Evolutionary conservation across 2,888 invertebrate genomes (phyloP).

Genomic region (Ochropleura plecta): DNA sequence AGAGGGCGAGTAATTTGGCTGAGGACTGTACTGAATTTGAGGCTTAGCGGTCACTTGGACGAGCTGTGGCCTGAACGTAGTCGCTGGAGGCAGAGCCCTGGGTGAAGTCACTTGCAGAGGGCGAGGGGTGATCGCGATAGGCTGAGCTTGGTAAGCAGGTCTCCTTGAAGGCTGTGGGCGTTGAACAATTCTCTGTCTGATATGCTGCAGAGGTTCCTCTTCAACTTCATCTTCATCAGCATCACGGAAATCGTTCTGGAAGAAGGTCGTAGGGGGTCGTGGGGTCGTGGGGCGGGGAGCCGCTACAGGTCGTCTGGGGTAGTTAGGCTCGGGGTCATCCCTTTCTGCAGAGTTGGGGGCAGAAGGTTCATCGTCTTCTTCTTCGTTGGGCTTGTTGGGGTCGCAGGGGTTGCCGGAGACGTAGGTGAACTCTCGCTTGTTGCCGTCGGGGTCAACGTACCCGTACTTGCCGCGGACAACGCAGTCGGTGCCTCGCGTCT

Average conservation of each 20-base stretch:
- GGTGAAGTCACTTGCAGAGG: constrained; percentile 88
- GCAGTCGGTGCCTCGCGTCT: constrained; percentile 96
- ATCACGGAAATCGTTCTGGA: constrained; percentile 93
- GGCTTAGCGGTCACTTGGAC: constrained; percentile 91
- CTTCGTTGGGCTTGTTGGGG: constrained; percentile 94
- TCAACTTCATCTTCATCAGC: constrained; percentile 91
- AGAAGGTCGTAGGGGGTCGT: constrained; percentile 92
- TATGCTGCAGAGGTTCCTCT: constrained; percentile 88
- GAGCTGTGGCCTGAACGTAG: constrained; percentile 92
- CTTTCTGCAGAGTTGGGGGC: constrained; percentile 91
- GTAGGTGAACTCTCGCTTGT: constrained; percentile 96
- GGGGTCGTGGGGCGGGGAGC: constrained; percentile 86
- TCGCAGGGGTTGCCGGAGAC: constrained; percentile 96
- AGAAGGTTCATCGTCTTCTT: constrained; percentile 90
- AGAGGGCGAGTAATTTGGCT: constrained; percentile 84
- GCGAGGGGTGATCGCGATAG: constrained; percentile 91
- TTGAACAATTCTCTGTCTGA: constrained; percentile 87
- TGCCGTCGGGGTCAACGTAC: constrained; percentile 96
- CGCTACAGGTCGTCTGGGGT: constrained; percentile 85
- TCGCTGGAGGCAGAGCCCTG: constrained; percentile 91
- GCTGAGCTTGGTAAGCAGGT: constrained; percentile 87
- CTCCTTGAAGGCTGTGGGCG: constrained; percentile 84
- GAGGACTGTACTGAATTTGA: constrained; percentile 87
- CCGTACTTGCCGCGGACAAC: constrained; percentile 97
- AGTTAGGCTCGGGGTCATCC: constrained; percentile 92